Conservation (phyloP, 2,888 invertebrate genomes). For the Graphium colonna region DNA sequence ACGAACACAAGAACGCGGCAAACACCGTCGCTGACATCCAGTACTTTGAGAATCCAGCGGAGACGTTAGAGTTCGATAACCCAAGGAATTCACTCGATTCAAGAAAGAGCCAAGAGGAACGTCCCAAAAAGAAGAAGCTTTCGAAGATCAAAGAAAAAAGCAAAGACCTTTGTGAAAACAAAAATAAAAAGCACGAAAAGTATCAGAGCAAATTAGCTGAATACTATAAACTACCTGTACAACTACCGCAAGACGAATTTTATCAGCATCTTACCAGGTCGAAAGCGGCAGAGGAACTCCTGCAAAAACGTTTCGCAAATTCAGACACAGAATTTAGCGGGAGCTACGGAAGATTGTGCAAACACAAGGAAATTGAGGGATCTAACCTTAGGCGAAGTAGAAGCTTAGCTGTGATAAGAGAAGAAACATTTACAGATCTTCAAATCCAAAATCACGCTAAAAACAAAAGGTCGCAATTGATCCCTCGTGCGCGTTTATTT, state of each 20-base stretch:
- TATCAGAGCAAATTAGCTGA: slow-evolving; percentile 74
- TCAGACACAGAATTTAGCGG: slow-evolving; percentile 72
- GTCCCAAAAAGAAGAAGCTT: slow-evolving; percentile 68
- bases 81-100: slow-evolving; percentile 64
- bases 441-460: slow-evolving; percentile 82
- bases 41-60: slow-evolving; percentile 75
- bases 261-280: slow-evolving; percentile 72
- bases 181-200: slow-evolving; percentile 70
- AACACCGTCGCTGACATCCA: slow-evolving; percentile 62
- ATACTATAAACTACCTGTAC: slow-evolving; percentile 69
- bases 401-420: slow-evolving; percentile 88
- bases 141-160: slow-evolving; percentile 64
- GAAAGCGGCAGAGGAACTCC: slow-evolving; percentile 67
- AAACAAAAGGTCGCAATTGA: slow-evolving; percentile 86
- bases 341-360: slow-evolving; percentile 72
- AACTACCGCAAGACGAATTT: slow-evolving; percentile 74
- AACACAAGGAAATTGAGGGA: slow-evolving; percentile 71
- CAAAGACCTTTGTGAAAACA: slow-evolving; percentile 48
- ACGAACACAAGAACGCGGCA: slow-evolving; percentile 71
- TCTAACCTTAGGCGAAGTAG: slow-evolving; percentile 83
- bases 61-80: slow-evolving; percentile 72
- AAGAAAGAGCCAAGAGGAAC: slow-evolving; percentile 64
- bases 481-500: slow-evolving; percentile 89
- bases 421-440: slow-evolving; percentile 86
- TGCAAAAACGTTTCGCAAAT: slow-evolving; percentile 68